Percentiles rank a stretch among this genome's conserved stretches.
Evolutionary conservation across 2,113 vertebrate species (phyloP).

Genomic region (Psilopogon haemacephalus): DNA sequence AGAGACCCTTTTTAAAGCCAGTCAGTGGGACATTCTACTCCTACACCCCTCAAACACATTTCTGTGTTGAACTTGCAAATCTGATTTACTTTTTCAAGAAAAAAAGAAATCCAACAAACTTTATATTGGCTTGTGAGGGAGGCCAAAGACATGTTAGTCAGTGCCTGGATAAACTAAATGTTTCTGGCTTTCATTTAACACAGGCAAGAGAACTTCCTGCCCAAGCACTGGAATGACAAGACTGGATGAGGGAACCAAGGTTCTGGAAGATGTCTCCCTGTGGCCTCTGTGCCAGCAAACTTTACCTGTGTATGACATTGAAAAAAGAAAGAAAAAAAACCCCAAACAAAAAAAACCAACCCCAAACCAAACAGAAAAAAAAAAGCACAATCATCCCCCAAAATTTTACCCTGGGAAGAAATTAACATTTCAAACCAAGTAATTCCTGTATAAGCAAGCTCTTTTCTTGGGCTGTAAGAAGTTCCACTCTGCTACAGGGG

Average conservation of each 20-base stretch:
- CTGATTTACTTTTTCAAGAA: background rate
- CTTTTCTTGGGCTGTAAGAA: constrained; percentile 22
- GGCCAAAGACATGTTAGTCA: constrained; percentile 38
- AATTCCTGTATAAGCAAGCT: constrained; percentile 26
- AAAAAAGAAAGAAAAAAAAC: background rate
- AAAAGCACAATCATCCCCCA: background rate
- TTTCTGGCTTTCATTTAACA: constrained; percentile 57
- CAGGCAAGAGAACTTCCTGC: constrained; percentile 53
- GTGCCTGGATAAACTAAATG: constrained; percentile 5
- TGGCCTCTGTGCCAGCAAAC: constrained; percentile 60
- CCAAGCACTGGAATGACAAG: constrained; percentile 8
- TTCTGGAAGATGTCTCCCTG: constrained; percentile 25
- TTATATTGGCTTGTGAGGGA: constrained; percentile 24
- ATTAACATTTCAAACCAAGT: background rate
- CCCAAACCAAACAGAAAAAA: background rate
- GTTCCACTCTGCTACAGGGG: constrained; percentile 17
- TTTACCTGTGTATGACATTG: constrained; percentile 71
- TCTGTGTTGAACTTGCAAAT: background rate
- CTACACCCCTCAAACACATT: background rate
- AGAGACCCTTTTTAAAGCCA: constrained; percentile 26
- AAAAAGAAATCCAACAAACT: background rate
- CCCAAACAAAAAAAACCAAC: background rate
- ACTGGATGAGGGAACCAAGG: background rate
- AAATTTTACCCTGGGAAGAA: constrained; percentile 55
- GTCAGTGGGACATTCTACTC: background rate